These are phyloP conservation scores for Paratrypauchen microcephalus DNA, from an alignment of 2,797 vertebrate genomes.

Conservation along the genomic window DNA sequence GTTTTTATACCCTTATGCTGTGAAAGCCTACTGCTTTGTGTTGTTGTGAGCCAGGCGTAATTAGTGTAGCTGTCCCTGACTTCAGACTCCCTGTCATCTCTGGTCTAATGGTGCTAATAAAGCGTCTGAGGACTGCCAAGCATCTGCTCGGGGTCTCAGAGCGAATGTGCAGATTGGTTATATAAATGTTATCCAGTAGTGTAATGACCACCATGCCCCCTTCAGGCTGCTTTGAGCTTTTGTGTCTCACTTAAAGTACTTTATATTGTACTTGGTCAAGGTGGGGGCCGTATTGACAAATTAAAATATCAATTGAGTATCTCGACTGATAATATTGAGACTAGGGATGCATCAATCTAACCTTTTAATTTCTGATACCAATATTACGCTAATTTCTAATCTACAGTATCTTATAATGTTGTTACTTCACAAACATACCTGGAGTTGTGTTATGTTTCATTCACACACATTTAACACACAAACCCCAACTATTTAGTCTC, in stretches of 20 bases:
- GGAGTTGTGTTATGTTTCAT: too few species aligned
- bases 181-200: conserved; percentile 4
- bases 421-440: too few species aligned
- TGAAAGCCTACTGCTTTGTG: background rate
- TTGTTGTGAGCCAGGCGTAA: conserved; percentile 1
- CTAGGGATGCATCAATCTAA: too few species aligned
- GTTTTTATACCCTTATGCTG: background rate
- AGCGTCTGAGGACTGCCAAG: background rate
- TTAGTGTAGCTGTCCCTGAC: conserved; percentile 8
- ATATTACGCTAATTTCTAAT: too few species aligned
- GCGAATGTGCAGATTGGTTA: conserved; percentile 4
- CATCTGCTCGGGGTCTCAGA: conserved; percentile 1
- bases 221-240: background rate
- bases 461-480: too few species aligned
- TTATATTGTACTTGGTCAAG: background rate
- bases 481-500: too few species aligned
- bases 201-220: background rate
- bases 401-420: too few species aligned
- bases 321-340: too few species aligned
- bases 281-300: too few species aligned
- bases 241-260: background rate
- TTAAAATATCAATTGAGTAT: too few species aligned
- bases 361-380: too few species aligned
- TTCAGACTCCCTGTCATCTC: conserved; percentile 2
- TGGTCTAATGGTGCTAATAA: conserved; percentile 8